Evolutionary conservation across 2,888 invertebrate genomes (phyloP).

Genomic region (Agonopterix alstromeriana): DNA sequence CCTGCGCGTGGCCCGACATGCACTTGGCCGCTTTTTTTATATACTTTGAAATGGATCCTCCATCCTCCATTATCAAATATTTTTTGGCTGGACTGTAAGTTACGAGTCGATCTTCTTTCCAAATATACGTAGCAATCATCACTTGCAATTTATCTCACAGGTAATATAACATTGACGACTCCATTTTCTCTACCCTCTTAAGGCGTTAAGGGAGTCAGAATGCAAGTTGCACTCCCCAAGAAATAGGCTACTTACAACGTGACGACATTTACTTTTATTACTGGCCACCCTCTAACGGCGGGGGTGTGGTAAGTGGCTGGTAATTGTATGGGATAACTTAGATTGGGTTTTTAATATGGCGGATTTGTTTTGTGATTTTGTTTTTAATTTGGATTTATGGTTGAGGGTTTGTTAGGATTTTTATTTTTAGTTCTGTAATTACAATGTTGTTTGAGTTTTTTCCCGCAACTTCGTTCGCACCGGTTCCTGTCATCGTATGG

Average conservation of each 20-base stretch:
- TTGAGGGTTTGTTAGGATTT: background rate
- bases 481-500: no score
- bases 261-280: conserved; percentile 41
- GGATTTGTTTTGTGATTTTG: conserved; percentile 22
- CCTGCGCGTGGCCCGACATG: no score
- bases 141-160: background rate
- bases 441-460: no score
- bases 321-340: conserved; percentile 74
- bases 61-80: background rate
- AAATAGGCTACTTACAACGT: conserved; percentile 38
- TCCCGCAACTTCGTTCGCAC: no score
- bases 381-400: conserved; percentile 2
- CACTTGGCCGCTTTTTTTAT: no score
- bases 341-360: conserved; percentile 69
- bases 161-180: background rate
- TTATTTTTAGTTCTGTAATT: background rate
- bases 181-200: conserved; percentile 1
- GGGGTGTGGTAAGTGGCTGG: conserved; percentile 64
- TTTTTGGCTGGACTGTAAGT: background rate
- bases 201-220: conserved; percentile 9
- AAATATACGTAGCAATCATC: background rate
- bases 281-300: conserved; percentile 34
- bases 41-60: no score
- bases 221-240: conserved; percentile 33
- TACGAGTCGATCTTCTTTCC: background rate